Evolutionary conservation across 2,797 vertebrate genomes (phyloP).

Genomic region (Alfaro cultratus): DNA sequence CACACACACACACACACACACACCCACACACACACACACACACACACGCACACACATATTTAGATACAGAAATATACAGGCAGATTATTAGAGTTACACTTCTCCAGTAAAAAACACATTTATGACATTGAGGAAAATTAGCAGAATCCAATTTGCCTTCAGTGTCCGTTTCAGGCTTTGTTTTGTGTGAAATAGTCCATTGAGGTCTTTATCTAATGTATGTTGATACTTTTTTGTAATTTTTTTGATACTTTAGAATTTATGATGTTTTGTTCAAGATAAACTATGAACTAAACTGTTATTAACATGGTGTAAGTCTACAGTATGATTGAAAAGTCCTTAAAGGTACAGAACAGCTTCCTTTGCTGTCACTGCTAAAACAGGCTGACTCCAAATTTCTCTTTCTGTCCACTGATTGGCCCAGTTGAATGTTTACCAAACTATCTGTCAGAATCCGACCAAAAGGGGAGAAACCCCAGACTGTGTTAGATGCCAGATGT

Average conservation of each 20-base stretch:
- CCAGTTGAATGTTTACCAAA: too few relatives aligned
- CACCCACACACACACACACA: slow-evolving; percentile 4
- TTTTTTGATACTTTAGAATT: too few relatives aligned
- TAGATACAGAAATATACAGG: neutral
- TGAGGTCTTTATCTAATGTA: too few relatives aligned
- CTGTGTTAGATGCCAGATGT: too few relatives aligned
- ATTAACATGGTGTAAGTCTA: neutral
- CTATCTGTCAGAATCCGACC: too few relatives aligned
- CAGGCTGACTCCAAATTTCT: too few relatives aligned
- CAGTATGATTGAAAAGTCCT: too few relatives aligned
- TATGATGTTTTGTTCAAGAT: neutral
- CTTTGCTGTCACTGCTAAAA: too few relatives aligned
- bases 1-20: slow-evolving; percentile 9
- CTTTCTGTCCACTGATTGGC: too few relatives aligned
- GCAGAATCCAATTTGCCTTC: neutral
- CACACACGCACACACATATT: slow-evolving; percentile 8
- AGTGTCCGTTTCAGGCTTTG: neutral
- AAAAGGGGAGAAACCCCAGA: too few relatives aligned
- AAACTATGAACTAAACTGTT: neutral
- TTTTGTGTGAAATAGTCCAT: neutral
- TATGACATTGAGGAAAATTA: neutral
- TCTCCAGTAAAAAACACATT: neutral
- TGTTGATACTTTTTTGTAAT: too few relatives aligned
- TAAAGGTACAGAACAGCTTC: too few relatives aligned
- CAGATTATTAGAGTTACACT: neutral